phyloP scores from a whole-genome alignment of 2,113 vertebrate genomes.

The Micromys minutus region DNA sequence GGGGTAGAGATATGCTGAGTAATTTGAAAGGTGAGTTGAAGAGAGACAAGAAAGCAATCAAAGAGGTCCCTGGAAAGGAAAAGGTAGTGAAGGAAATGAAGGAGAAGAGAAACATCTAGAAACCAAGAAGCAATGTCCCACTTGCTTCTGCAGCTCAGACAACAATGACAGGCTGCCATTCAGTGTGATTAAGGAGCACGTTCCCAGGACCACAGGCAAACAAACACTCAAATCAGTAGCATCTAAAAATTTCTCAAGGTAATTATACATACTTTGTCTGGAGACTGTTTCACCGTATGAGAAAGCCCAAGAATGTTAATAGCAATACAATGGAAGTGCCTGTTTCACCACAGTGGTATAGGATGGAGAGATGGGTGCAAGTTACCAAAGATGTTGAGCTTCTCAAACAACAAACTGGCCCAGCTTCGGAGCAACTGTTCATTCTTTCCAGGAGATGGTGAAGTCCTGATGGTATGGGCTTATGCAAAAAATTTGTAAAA shows the following conservation, averaged over 20 bases:
- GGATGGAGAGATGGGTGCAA: background rate
- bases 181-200: background rate
- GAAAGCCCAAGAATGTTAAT: background rate
- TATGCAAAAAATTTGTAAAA: background rate
- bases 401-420: background rate
- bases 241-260: constrained; percentile 3
- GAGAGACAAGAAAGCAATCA: background rate
- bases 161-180: background rate
- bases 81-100: background rate
- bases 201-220: background rate
- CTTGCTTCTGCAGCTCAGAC: background rate
- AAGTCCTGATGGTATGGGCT: background rate
- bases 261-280: background rate
- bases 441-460: background rate
- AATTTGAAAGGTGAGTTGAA: too few relatives aligned
- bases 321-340: background rate
- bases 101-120: background rate
- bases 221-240: background rate
- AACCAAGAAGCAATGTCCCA: background rate
- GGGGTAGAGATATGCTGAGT: background rate
- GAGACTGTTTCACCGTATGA: background rate
- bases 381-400: background rate
- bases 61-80: background rate
- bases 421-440: background rate
- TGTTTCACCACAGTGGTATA: background rate